Evolutionary conservation across 2,888 invertebrate genomes (phyloP), one percentile per base, ranked within the genome.

Genomic region (Xestobium rufovillosum): DNA sequence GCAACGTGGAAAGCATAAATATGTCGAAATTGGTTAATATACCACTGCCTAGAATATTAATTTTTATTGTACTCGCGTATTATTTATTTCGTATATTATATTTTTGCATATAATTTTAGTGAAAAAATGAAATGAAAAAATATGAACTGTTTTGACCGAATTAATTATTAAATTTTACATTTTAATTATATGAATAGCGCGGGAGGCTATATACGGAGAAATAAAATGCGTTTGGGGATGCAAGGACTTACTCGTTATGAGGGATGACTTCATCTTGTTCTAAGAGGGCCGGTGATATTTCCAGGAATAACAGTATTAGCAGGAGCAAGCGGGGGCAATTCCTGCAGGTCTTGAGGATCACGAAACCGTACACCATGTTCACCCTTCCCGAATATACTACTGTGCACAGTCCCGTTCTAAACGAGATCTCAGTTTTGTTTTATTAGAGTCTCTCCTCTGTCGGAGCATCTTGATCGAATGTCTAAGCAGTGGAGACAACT

Each of bases 221-320:
- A 23, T 8, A 16, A 26, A 31, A 37, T 32, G 33, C 33, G 26
- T 26, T 25, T 34, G 13, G 37, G n/a, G n/a, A n/a, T n/a, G n/a
- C n/a, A n/a, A n/a, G n/a, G 50, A 74, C 87, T 85, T 74, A 88
- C 88, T 87, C 87, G 69, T 85, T 84, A 67, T 87, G 87, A 42
- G 87, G 88, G 61, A 88, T 88, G 65, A 87, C 87, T 72, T 88
- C 87, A 59, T 86, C 84, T 68, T 87, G 86, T 69, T 86, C 86
- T 55, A 76, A 64, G 52, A 69, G 68, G 45, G 62, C 65, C 32
- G 67, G 63, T 47, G 66, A 72, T 52, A 74, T 59, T 45, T 66
- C 51, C 28, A 65, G 38, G 33, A 60, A 45, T 34, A 57, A 37
- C 16, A 58, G 28, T 16, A 54, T 42, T 31, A 58, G 40, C 39